phyloP scores from a whole-genome alignment of 2,888 invertebrate genomes.

The Euclidia mi region DNA sequence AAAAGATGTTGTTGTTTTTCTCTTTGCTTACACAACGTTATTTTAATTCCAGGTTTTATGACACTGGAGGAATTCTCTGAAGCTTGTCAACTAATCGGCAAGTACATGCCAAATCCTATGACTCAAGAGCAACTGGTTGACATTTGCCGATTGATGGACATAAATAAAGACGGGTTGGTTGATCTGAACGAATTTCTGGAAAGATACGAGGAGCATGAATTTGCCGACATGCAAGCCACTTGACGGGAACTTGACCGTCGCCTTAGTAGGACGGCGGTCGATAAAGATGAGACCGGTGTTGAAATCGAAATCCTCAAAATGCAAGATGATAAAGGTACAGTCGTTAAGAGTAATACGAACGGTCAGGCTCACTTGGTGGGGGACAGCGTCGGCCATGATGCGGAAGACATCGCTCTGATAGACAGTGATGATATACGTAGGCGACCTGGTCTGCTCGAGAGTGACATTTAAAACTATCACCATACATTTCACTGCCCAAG shows the following conservation, averaged over 20 bases:
- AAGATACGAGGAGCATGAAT: too few relatives aligned
- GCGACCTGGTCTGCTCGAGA: slow-evolving; percentile 82
- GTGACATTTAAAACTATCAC: slow-evolving; percentile 76
- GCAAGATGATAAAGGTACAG: slow-evolving; percentile 60
- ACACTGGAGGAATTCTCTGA: slow-evolving; percentile 98
- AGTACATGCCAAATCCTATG: slow-evolving; percentile 95
- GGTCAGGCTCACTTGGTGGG: slow-evolving; percentile 71
- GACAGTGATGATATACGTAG: slow-evolving; percentile 75
- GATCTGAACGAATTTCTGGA: slow-evolving; percentile 98
- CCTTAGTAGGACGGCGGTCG: slow-evolving; percentile 86
- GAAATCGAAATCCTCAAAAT: slow-evolving; percentile 80
- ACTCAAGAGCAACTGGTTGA: slow-evolving; percentile 95
- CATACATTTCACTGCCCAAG: slow-evolving; percentile 28
- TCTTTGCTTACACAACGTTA: too few relatives aligned
- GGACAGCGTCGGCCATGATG: slow-evolving; percentile 60
- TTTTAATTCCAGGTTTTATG: slow-evolving; percentile 94
- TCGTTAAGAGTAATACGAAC: slow-evolving; percentile 55
- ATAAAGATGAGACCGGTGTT: slow-evolving; percentile 82
- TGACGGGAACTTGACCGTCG: slow-evolving; percentile 85
- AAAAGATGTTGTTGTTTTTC: too few relatives aligned
- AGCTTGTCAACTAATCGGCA: slow-evolving; percentile 95
- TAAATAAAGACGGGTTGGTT: slow-evolving; percentile 97
- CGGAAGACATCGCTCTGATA: slow-evolving; percentile 81
- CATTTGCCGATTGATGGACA: slow-evolving; percentile 97
- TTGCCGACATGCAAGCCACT: too few relatives aligned